These are phyloP conservation scores for Pseudomyrmex flavicornis DNA, from an alignment of 1,140 invertebrate species.

Conservation along the genomic window DNA sequence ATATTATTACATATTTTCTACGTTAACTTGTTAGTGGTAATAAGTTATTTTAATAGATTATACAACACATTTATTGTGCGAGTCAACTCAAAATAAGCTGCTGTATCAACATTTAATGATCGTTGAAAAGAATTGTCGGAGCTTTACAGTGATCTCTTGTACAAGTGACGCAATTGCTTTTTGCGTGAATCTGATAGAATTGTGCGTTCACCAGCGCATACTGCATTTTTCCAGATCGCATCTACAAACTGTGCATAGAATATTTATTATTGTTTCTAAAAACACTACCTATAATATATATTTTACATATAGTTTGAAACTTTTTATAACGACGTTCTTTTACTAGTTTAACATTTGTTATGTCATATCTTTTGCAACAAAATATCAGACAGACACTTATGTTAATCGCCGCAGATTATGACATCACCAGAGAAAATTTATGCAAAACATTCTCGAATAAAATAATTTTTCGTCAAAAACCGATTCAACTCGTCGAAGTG, in stretches of 20 bases:
- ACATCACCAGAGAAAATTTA: neutral
- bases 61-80: slow-evolving; percentile 1
- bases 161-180: slow-evolving; percentile 37
- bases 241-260: neutral
- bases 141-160: slow-evolving; percentile 43
- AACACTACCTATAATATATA: neutral
- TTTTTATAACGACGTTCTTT: neutral
- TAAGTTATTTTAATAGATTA: neutral
- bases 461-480: slow-evolving; percentile 20
- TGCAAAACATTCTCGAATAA: slow-evolving; percentile 11
- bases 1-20: neutral
- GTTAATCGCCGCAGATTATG: slow-evolving; percentile 14
- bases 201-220: slow-evolving; percentile 11
- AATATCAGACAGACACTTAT: neutral
- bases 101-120: slow-evolving; percentile 23
- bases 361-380: neutral
- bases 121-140: slow-evolving; percentile 11
- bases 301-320: neutral
- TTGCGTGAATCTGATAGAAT: slow-evolving; percentile 44
- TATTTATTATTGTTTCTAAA: slow-evolving; percentile 2
- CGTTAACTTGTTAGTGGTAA: neutral
- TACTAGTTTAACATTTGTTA: neutral
- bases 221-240: slow-evolving; percentile 23
- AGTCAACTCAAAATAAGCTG: neutral
- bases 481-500: neutral